A percentile compares a stretch with the other conserved stretches of the same genome.
Evolutionary conservation across 1,140 invertebrate genomes (phyloP).

Genomic region (Calephelis nemesis): DNA sequence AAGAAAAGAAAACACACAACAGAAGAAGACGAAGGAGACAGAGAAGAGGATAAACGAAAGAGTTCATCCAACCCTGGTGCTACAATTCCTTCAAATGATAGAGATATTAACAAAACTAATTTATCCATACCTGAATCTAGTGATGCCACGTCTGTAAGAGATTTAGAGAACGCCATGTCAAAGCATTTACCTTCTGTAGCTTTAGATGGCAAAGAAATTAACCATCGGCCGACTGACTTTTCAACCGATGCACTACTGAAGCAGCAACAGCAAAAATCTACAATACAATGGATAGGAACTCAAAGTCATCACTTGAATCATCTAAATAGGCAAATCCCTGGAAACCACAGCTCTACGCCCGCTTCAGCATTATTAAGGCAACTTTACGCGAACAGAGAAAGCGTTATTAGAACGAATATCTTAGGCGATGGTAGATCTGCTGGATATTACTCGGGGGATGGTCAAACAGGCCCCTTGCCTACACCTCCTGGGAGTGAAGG

Average conservation of each 20-base stretch:
- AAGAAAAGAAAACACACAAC: conserved; percentile 73
- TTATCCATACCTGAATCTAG: conserved; percentile 64
- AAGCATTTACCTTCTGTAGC: conserved; percentile 90
- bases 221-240: conserved; percentile 90
- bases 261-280: conserved; percentile 90
- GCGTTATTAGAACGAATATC: conserved; percentile 95
- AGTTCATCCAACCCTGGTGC: conserved; percentile 79
- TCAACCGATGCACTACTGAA: conserved; percentile 91
- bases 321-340: conserved; percentile 83
- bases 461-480: conserved; percentile 86
- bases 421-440: conserved; percentile 82
- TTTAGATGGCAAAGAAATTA: conserved; percentile 79
- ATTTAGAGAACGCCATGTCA: conserved; percentile 97
- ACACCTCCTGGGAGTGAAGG: conserved; percentile 92
- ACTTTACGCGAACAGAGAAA: conserved; percentile 95
- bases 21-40: conserved; percentile 66
- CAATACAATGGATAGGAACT: conserved; percentile 96
- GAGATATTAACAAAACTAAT: conserved; percentile 67
- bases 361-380: conserved; percentile 93
- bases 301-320: conserved; percentile 84
- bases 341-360: conserved; percentile 80
- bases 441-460: conserved; percentile 76
- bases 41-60: conserved; percentile 77
- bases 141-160: conserved; percentile 88
- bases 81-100: conserved; percentile 58